Base-by-base conservation (phyloP, 64 coral and sea anemone species). In the Actinia equina region DNA sequence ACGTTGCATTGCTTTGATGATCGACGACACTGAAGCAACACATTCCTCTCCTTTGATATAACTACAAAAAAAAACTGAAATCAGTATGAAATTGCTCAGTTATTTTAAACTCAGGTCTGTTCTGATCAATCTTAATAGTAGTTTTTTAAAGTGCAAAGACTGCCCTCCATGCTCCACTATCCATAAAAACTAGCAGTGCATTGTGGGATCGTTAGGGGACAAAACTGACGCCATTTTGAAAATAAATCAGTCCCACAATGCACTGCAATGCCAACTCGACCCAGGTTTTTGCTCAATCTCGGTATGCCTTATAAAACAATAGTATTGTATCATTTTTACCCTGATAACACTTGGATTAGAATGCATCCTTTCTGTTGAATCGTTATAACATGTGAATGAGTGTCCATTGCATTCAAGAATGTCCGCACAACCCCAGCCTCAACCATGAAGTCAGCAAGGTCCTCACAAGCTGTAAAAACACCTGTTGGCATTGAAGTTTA, bases 341-440 rank as follows among this genome's bases (percentile, higher is more conserved):
- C 76, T 76, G 85, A 65, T 57, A 94, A 82, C 11, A 88, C 89
- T 79, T 94, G 89, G n/a, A 94, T 87, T 22, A 94, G 63, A 44
- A 94, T 89, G 26, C 87, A 92, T 30, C 89, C 93, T 90, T 94
- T 98, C 44, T 92, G 86, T 83, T 94, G 95, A 60, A 98, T 92
- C 2, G 65, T 56, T 71, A 77, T 79, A 45, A 85, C 59, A 26
- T 25, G 22, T 46, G 55, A 2, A 52, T 98, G 92, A n/a, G 23
- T 49, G 3, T 76, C 18, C 93, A 98, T 94, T 19, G 87, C 78
- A 60, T 89, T 64, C 25, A 92, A 46, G 69, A 94, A 94, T 41
- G 51, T 92, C 17, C 85, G 51, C 20, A 94, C 77, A 54, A 81
- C 87, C 67, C 80, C 81, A 87, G 86, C 86, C 64, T 62, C 57